These are phyloP conservation scores for Ceyx melanurus DNA, from an alignment of 2,113 vertebrate species.

Conservation along the genomic window DNA sequence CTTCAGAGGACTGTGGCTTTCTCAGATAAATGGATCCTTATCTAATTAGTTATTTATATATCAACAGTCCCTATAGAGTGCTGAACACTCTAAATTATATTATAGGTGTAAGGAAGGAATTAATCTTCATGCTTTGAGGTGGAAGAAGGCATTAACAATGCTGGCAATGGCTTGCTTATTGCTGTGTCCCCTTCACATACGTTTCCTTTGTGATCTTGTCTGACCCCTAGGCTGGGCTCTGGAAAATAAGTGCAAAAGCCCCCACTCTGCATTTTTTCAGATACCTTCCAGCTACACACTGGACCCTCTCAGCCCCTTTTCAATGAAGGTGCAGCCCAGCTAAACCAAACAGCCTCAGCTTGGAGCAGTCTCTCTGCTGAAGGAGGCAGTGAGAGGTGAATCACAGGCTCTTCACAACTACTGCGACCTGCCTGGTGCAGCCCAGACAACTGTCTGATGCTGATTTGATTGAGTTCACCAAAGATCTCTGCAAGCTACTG, in stretches of 20 bases:
- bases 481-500: background rate
- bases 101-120: slow-evolving; percentile 27
- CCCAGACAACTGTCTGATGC: background rate
- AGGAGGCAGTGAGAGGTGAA: background rate
- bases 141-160: background rate
- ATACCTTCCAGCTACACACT: background rate
- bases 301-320: accelerated
- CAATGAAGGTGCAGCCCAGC: background rate
- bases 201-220: background rate
- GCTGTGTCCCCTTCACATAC: background rate
- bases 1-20: background rate
- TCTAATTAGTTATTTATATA: slow-evolving; percentile 48
- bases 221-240: background rate
- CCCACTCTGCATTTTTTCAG: background rate
- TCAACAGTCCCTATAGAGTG: background rate
- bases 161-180: background rate
- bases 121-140: background rate
- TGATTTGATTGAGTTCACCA: background rate
- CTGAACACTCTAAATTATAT: slow-evolving; percentile 8
- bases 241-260: background rate
- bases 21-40: background rate
- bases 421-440: background rate
- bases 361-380: background rate
- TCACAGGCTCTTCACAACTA: background rate
- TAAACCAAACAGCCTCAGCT: background rate